A percentile compares a stretch with the other conserved stretches of the same genome.
Conservation (phyloP, 2,113 vertebrate genomes). For the Tonatia bakeri region DNA sequence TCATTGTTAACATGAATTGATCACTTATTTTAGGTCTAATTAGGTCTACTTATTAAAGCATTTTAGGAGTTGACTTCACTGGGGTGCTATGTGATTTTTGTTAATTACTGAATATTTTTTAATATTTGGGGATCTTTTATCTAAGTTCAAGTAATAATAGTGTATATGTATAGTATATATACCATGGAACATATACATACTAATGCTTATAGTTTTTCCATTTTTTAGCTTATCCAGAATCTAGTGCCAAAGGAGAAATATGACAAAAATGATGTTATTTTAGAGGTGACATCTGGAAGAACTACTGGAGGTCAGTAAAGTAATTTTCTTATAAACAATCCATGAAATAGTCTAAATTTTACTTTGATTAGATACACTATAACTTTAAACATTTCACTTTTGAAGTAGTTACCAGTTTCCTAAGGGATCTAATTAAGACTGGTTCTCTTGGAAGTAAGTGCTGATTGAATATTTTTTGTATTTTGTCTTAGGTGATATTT, state of each 20-base stretch:
- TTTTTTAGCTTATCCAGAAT: conserved; percentile 85
- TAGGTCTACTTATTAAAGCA: not conserved
- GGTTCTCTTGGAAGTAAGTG: not conserved
- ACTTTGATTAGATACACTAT: conserved; percentile 18
- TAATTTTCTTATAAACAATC: conserved; percentile 50
- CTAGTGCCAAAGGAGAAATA: conserved; percentile 87
- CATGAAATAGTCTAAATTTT: not conserved
- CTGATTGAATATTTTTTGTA: conserved; percentile 3
- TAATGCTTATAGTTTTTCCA: not conserved
- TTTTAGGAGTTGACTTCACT: not conserved
- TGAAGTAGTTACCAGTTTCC: not conserved
- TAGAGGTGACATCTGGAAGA: conserved; percentile 93
- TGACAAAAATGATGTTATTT: conserved; percentile 84
- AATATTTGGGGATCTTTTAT: conserved; percentile 12
- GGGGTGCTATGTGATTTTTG: conserved; percentile 31
- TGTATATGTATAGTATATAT: not conserved
- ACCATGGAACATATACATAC: not conserved
- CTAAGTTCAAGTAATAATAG: conserved; percentile 17
- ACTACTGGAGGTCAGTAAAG: conserved; percentile 93
- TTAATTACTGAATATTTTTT: conserved; percentile 40
- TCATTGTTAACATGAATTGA: conserved; percentile 40
- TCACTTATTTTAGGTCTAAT: conserved; percentile 29
- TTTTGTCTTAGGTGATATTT: conserved; percentile 91
- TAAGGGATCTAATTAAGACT: not conserved
- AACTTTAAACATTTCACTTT: conserved; percentile 51